A percentile compares a stretch with the other conserved stretches of the same genome.
Conservation (phyloP, 2,797 vertebrate species). For the Etheostoma perlongum region DNA sequence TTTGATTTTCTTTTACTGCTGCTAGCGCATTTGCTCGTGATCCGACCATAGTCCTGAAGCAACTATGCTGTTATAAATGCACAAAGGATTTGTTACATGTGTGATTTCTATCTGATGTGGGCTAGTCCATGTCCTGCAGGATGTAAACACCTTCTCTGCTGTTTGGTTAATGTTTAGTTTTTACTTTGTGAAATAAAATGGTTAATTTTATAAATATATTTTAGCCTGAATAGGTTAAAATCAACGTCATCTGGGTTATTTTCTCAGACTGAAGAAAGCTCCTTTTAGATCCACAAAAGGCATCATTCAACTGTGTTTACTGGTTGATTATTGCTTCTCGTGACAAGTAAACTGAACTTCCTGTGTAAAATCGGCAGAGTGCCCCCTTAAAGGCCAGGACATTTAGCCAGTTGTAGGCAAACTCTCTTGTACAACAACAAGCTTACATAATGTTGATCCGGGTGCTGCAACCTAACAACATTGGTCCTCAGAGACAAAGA, state of each 20-base stretch:
- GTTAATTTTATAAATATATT: too few species aligned
- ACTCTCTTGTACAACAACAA: slow-evolving; percentile 12
- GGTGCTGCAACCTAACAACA: slow-evolving; percentile 8
- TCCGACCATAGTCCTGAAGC: too few species aligned
- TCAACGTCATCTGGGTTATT: neutral
- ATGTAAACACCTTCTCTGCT: too few species aligned
- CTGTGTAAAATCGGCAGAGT: neutral
- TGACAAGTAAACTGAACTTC: neutral
- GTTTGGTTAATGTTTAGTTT: too few species aligned
- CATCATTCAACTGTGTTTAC: neutral
- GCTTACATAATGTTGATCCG: slow-evolving; percentile 29
- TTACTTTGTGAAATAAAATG: too few species aligned
- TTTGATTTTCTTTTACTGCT: too few species aligned
- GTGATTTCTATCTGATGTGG: too few species aligned
- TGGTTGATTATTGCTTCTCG: neutral
- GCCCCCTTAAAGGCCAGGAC: slow-evolving; percentile 6
- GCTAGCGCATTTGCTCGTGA: too few species aligned
- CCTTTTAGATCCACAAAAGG: neutral
- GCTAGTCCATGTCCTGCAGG: too few species aligned
- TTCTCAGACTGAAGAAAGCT: neutral
- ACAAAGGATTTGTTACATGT: too few species aligned
- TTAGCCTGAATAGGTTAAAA: too few species aligned
- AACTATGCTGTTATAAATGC: too few species aligned
- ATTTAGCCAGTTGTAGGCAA: slow-evolving; percentile 4
- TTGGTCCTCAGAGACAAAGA: slow-evolving; percentile 16